Conservation (phyloP, 2,113 vertebrate genomes). For the Loxodonta africana region DNA sequence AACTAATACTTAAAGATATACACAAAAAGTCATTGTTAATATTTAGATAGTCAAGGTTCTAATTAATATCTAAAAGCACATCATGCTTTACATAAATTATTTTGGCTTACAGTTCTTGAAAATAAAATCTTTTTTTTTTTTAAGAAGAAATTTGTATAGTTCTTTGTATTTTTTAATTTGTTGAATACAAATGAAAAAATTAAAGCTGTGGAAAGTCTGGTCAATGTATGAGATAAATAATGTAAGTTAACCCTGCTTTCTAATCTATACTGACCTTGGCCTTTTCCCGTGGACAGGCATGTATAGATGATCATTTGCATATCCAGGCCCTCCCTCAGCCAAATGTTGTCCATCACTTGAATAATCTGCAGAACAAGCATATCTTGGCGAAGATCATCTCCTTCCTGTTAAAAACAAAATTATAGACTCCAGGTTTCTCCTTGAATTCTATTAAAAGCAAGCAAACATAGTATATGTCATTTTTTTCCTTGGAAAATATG, state of each 20-base stretch:
- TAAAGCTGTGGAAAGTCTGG: not conserved
- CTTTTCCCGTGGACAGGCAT: constrained; percentile 96
- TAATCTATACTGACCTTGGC: constrained; percentile 88
- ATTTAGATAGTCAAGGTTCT: not conserved
- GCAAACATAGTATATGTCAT: not conserved
- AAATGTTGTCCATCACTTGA: constrained; percentile 98
- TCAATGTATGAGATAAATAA: not conserved
- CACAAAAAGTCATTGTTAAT: not conserved
- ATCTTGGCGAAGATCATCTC: constrained; percentile 97
- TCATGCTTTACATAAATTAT: not conserved
- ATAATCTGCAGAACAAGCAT: constrained; percentile 99
- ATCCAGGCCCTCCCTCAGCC: constrained; percentile 97
- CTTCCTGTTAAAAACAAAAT: constrained; percentile 88
- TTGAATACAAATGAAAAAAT: not conserved
- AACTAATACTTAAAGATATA: not conserved
- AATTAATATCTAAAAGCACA: not conserved
- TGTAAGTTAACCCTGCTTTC: not conserved
- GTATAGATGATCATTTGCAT: constrained; percentile 99
- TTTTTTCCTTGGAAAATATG: constrained; percentile 29
- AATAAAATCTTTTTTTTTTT: constrained; percentile 5
- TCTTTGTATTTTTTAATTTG: not conserved
- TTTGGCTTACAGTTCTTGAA: not conserved
- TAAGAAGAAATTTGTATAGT: not conserved
- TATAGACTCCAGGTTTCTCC: constrained; percentile 6
- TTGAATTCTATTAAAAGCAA: constrained; percentile 40